Conservation (phyloP, 2,797 vertebrate species). For the Hypotaenidia philippensis region DNA sequence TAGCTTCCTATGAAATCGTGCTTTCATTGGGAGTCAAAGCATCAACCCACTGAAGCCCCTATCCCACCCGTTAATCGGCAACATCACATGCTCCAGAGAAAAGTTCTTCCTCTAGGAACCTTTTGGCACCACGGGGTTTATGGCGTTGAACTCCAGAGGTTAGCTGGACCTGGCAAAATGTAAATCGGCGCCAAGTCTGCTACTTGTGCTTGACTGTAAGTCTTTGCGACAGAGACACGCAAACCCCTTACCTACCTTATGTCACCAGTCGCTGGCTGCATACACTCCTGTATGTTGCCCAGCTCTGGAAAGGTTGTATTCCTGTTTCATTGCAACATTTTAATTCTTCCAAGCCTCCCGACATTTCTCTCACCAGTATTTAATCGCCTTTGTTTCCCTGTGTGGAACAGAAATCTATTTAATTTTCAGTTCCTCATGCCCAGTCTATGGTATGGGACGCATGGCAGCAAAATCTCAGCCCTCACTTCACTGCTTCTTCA, state of each 20-base stretch:
- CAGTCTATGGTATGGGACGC: background rate
- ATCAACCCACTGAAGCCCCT: no score
- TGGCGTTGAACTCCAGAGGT: background rate
- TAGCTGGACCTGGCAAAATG: background rate
- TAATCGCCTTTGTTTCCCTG: background rate
- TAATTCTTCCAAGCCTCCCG: background rate
- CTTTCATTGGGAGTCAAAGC: background rate
- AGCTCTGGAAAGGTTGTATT: background rate
- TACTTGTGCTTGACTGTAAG: background rate
- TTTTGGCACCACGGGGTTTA: background rate
- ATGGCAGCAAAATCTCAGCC: background rate
- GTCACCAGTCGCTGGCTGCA: no score
- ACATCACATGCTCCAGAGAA: background rate
- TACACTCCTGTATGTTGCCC: no score
- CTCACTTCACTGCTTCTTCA: background rate
- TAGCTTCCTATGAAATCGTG: background rate
- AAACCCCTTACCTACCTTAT: no score
- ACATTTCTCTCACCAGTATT: background rate
- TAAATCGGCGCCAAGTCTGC: accelerated
- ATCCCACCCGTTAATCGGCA: background rate
- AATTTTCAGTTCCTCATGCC: background rate
- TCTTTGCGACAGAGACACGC: background rate
- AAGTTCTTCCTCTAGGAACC: background rate
- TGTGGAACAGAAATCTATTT: background rate
- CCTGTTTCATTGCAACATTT: background rate